Conservation (phyloP, 37 sponge, comb jelly and placozoan genomes). For the Lycopodina hypogea region DNA sequence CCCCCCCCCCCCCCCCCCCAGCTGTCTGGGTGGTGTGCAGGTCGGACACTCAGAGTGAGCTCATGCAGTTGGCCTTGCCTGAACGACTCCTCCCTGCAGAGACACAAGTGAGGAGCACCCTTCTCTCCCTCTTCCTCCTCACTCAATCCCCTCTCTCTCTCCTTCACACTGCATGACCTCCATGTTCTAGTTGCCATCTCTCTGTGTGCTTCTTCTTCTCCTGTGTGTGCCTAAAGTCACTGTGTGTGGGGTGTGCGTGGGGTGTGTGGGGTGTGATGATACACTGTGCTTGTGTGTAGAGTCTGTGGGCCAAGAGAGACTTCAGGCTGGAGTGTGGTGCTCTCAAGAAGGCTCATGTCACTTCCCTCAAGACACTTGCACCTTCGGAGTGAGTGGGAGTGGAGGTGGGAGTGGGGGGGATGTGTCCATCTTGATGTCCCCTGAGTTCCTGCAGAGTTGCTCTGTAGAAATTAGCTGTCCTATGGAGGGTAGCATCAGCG, state of each 20-base stretch:
- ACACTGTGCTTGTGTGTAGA: too few relatives aligned
- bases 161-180: not conserved
- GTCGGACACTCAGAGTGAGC: constrained; percentile 21
- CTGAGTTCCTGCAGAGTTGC: too few relatives aligned
- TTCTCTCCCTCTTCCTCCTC: too few relatives aligned
- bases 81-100: constrained; percentile 34
- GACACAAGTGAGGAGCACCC: constrained; percentile 11
- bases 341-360: constrained; percentile 20
- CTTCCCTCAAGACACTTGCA: constrained; percentile 9
- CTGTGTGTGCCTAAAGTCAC: too few relatives aligned
- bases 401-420: too few relatives aligned
- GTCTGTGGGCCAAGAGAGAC: constrained; percentile 46
- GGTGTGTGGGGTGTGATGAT: too few relatives aligned
- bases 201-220: not conserved
- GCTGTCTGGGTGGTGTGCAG: constrained; percentile 44
- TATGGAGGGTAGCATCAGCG: not conserved
- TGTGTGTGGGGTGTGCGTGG: too few relatives aligned
- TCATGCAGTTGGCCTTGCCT: constrained; percentile 38
- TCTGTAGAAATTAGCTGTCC: too few relatives aligned
- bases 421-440: too few relatives aligned
- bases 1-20: not conserved
- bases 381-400: constrained; percentile 12
- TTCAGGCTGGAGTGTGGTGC: constrained; percentile 47
- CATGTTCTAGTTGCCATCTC: not conserved
- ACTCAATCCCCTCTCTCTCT: too few relatives aligned